Base-by-base conservation (phyloP, 2,888 invertebrate species). In the Caenorhabditis imperialis region DNA sequence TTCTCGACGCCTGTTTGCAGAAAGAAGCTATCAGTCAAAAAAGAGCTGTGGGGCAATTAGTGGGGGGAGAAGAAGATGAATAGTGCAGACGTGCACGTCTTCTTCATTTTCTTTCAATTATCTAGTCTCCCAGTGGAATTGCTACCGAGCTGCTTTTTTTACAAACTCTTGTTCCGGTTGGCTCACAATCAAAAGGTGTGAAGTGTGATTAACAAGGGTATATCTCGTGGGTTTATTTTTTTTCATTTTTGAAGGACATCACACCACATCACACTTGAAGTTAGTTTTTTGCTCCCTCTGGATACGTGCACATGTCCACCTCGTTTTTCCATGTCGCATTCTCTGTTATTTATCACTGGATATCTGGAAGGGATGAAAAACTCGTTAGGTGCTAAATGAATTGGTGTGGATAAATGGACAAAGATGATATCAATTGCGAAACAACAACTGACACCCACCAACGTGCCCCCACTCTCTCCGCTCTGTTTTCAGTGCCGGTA, bases 381-480 rank as follows among this genome's bases (percentile, higher is more conserved):
- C 67, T 57, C 67, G 51, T 51, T 67, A 57, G 67, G 57, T 67
- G 51, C 57, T 44, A 51, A 65, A 57, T 57, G 50, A 57, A 57
- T 54, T 54, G 63, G 63, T 40, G 50, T 50, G 33, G 51, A 57
- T 67, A 67, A 57, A 57, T 67, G 57, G 57, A 67, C 67, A 67
- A 67, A 67, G 67, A 67, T 67, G 67, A 67, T 47, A 57, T 57
- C 67, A 65, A 65, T 55, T 50, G 55, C 65, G 57, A 67, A 57
- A 51, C 57, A 57, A 44, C 67, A 67, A 51, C 67, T 67, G 67
- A 67, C 67, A 67, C 57, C 37, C 51, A 50, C 45, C 65, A 48
- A 50, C 50, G 44, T 37, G 37, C 25, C 47, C 44, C 50, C 20
- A 44, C 37, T 57, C 44, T 57, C 57, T 57, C 55, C 48, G 55